Percentiles rank a stretch among this genome's conserved stretches.
Conservation (phyloP, 2,888 invertebrate species). For the Hermaeophaga mercurialis region DNA sequence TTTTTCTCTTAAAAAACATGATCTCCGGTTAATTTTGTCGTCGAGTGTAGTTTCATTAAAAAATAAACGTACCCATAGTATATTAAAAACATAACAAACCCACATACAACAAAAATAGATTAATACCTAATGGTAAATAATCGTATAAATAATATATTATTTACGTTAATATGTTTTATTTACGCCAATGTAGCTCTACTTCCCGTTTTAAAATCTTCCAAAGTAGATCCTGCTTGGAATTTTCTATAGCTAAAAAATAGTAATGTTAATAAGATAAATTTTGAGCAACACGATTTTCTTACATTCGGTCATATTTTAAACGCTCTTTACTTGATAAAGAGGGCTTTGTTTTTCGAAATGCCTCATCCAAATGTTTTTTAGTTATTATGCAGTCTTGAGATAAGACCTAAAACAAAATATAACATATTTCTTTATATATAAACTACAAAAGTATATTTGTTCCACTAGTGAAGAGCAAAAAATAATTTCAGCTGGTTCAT, state of each 20-base stretch:
- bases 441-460: too few relatives aligned
- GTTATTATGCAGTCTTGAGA: constrained; percentile 52
- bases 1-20: too few relatives aligned
- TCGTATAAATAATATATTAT: too few relatives aligned
- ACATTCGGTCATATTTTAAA: constrained; percentile 77
- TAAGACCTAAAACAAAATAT: constrained; percentile 30
- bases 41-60: too few relatives aligned
- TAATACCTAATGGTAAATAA: too few relatives aligned
- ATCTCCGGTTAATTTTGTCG: too few relatives aligned
- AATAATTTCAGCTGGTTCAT: too few relatives aligned
- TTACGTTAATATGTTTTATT: constrained; percentile 8
- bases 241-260: constrained; percentile 54
- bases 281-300: constrained; percentile 43
- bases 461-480: too few relatives aligned
- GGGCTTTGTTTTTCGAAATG: constrained; percentile 74
- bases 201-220: constrained; percentile 46
- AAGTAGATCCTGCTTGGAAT: constrained; percentile 48
- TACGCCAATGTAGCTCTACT: constrained; percentile 53
- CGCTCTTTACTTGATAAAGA: constrained; percentile 75
- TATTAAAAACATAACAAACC: too few relatives aligned
- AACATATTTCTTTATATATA: too few relatives aligned
- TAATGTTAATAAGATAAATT: neutral
- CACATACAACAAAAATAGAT: too few relatives aligned
- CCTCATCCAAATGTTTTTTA: constrained; percentile 68
- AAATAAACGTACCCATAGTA: too few relatives aligned